A percentile compares a stretch with the other conserved stretches of the same genome.
phyloP scores from a whole-genome alignment of 2,888 invertebrate species.

The Drosophila helvetica region DNA sequence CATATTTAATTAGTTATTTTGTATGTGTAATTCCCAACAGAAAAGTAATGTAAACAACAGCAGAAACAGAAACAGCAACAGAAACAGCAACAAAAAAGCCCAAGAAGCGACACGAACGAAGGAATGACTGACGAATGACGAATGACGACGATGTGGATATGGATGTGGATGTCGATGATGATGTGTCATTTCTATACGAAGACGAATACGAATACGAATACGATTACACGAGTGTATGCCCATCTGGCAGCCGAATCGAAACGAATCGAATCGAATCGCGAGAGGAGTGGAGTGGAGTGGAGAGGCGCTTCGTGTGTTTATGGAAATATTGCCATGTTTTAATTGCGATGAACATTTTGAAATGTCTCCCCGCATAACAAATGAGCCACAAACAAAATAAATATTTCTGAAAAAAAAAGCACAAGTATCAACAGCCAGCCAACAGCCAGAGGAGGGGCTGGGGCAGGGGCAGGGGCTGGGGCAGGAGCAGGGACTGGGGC shows the following conservation, averaged over 20 bases:
- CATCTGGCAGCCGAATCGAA: constrained; percentile 23
- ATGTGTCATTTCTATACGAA: constrained; percentile 31
- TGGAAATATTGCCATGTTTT: constrained; percentile 71
- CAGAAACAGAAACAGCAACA: not conserved
- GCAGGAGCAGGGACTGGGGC: too few relatives aligned
- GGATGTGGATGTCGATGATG: constrained; percentile 18
- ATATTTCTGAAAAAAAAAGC: not conserved
- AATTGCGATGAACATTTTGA: constrained; percentile 64
- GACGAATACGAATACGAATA: too few relatives aligned
- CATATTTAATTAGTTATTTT: constrained; percentile 73
- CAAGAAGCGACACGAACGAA: constrained; percentile 16
- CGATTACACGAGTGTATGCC: constrained; percentile 1
- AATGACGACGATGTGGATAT: not conserved
- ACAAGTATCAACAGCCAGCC: constrained; percentile 1
- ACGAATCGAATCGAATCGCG: constrained; percentile 18
- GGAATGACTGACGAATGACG: not conserved
- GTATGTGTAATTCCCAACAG: constrained; percentile 37
- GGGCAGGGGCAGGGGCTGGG: too few relatives aligned
- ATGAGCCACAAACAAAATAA: constrained; percentile 46
- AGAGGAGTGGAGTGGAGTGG: not conserved
- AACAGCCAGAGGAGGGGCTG: constrained; percentile 23
- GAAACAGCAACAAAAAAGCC: constrained; percentile 4
- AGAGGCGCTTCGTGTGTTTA: constrained; percentile 45
- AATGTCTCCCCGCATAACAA: constrained; percentile 53
- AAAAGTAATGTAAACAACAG: constrained; percentile 54